Conservation (phyloP, 2,888 invertebrate genomes). For the Heteromyza rotundicornis region DNA sequence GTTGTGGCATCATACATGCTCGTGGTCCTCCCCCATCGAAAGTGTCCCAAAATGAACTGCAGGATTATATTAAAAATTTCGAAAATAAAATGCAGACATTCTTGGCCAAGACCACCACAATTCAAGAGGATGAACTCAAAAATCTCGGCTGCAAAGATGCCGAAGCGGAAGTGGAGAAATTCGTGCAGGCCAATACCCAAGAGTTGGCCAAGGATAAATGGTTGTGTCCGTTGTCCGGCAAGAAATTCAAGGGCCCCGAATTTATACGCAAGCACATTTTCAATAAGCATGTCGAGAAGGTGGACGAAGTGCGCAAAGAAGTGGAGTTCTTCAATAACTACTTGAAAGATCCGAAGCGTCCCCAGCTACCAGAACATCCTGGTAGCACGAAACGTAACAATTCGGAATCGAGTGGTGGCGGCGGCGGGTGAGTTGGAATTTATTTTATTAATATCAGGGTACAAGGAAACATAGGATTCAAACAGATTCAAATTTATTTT, state of each 20-base stretch:
- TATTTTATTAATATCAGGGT: not conserved
- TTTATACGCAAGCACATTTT: slow-evolving; percentile 98
- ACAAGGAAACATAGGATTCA: not conserved
- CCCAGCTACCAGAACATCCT: slow-evolving; percentile 88
- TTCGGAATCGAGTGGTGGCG: slow-evolving; percentile 47
- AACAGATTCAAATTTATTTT: no score
- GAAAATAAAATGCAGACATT: slow-evolving; percentile 92
- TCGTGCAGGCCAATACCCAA: slow-evolving; percentile 94
- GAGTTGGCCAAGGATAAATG: slow-evolving; percentile 98
- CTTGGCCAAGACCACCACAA: slow-evolving; percentile 76
- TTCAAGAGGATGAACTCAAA: slow-evolving; percentile 80
- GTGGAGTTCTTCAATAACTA: slow-evolving; percentile 98
- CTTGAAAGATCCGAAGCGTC: slow-evolving; percentile 89
- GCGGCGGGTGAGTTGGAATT: slow-evolving; percentile 25
- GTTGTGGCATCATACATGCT: slow-evolving; percentile 98
- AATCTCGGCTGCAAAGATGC: slow-evolving; percentile 84
- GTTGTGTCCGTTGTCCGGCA: slow-evolving; percentile 97
- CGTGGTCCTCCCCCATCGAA: slow-evolving; percentile 86
- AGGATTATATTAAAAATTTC: slow-evolving; percentile 79
- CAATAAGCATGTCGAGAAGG: slow-evolving; percentile 96
- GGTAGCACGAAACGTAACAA: slow-evolving; percentile 59
- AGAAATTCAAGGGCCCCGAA: slow-evolving; percentile 98
- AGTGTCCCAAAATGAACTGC: slow-evolving; percentile 67
- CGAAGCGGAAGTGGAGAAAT: slow-evolving; percentile 77
- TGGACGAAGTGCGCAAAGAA: slow-evolving; percentile 96